phyloP scores from a whole-genome alignment of 2,888 invertebrate species.

The Dolichomitus sp. region DNA sequence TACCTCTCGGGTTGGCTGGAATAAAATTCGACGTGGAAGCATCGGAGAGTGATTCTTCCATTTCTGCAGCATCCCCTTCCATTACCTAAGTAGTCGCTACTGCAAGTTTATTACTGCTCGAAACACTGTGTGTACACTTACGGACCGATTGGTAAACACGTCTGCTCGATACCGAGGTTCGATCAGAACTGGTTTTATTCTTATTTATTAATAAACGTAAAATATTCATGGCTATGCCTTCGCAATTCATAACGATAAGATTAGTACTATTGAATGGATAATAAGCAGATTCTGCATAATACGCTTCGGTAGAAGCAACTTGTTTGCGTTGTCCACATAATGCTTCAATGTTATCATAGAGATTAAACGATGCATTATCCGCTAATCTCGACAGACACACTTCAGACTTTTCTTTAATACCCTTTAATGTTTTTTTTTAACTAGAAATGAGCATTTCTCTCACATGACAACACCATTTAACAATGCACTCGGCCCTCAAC shows the following conservation, averaged over 20 bases:
- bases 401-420: slow-evolving; percentile 1
- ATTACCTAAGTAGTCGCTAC: no score
- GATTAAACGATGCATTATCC: not conserved
- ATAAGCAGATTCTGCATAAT: slow-evolving; percentile 42
- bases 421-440: not conserved
- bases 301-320: slow-evolving; percentile 17
- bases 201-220: slow-evolving; percentile 26
- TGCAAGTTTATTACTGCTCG: no score
- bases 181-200: not conserved
- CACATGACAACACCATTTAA: not conserved
- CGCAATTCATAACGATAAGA: slow-evolving; percentile 37
- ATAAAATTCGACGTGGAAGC: no score
- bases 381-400: slow-evolving; percentile 4
- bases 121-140: no score
- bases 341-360: no score
- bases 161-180: no score
- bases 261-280: not conserved
- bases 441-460: not conserved
- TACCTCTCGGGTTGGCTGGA: no score
- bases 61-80: no score
- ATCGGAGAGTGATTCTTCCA: no score
- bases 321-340: no score
- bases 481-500: not conserved
- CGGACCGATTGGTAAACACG: no score
- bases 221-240: slow-evolving; percentile 46